A percentile compares a stretch with the other conserved stretches of the same genome.
phyloP scores from a whole-genome alignment of 2,113 vertebrate species.

The Climacteris rufus region DNA sequence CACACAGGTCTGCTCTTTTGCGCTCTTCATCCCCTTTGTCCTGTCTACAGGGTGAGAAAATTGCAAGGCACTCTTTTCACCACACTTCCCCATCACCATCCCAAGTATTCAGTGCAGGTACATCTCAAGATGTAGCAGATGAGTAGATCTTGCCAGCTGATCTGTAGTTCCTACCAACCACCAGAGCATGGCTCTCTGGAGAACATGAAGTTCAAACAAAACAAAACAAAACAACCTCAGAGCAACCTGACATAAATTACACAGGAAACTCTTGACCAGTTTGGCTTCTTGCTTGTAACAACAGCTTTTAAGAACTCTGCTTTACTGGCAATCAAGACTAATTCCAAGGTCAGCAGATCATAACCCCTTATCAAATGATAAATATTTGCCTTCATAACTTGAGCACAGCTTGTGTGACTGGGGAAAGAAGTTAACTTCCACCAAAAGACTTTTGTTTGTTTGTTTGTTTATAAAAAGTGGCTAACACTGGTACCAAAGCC shows the following conservation, averaged over 20 bases:
- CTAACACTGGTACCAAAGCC: neutral
- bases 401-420: neutral
- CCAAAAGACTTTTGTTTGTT: neutral
- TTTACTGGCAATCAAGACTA: neutral
- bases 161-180: neutral
- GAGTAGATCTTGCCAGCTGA: neutral
- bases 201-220: neutral
- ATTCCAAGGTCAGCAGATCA: slow-evolving; percentile 53
- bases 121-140: neutral
- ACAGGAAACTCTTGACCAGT: neutral
- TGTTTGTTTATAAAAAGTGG: neutral
- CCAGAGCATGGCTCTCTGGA: neutral
- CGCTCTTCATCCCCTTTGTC: neutral
- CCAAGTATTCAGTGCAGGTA: rapidly evolving
- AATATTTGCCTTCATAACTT: slow-evolving; percentile 35
- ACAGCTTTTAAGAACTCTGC: neutral
- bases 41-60: neutral
- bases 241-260: neutral
- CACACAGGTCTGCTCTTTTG: neutral
- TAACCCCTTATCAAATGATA: slow-evolving; percentile 35
- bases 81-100: neutral
- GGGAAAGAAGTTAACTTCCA: slow-evolving; percentile 32
- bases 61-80: neutral
- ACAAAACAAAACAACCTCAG: neutral
- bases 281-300: slow-evolving; percentile 28